Conservation (phyloP, 2,113 vertebrate species). For the Xiphophorus maculatus region DNA sequence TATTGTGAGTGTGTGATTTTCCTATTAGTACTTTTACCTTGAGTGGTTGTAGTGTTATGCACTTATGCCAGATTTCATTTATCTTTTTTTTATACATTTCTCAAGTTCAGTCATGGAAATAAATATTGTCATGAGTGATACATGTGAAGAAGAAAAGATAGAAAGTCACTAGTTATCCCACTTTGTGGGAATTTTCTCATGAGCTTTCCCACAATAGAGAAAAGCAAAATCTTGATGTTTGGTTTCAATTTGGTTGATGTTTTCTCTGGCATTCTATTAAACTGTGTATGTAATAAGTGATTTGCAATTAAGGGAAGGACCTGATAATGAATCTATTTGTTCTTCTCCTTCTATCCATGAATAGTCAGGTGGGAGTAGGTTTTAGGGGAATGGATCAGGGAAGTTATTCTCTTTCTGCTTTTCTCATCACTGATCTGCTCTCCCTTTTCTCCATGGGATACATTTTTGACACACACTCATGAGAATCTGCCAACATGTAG, state of each 20-base stretch:
- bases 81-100: not conserved
- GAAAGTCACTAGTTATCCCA: not conserved
- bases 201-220: not conserved
- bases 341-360: not conserved
- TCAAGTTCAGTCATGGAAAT: not conserved
- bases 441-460: constrained; percentile 31
- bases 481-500: constrained; percentile 45
- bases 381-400: constrained; percentile 19
- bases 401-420: constrained; percentile 45
- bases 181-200: not conserved
- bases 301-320: not conserved
- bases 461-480: constrained; percentile 63
- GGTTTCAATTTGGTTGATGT: not conserved
- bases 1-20: not conserved
- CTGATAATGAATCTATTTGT: not conserved
- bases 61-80: no score
- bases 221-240: not conserved
- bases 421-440: constrained; percentile 53
- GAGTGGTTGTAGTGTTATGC: not conserved
- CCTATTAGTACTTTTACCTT: not conserved
- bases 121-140: not conserved
- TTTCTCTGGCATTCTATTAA: not conserved
- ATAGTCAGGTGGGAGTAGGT: not conserved
- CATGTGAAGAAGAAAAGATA: not conserved
- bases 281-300: not conserved